A percentile compares a stretch with the other conserved stretches of the same genome.
Conservation (phyloP, 2,888 invertebrate species). For the Agrotis puta region DNA sequence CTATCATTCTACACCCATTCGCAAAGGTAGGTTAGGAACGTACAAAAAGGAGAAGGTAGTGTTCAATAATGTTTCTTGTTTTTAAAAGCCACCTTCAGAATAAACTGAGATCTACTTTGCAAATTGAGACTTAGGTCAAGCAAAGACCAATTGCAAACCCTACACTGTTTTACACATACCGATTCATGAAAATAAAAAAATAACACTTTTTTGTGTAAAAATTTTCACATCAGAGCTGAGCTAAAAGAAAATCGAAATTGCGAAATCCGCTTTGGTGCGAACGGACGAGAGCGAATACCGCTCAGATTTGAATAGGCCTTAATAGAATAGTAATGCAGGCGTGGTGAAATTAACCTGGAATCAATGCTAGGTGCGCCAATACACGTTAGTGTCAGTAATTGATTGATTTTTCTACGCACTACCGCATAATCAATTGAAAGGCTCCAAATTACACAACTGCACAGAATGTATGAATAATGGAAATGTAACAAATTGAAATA, state of each 20-base stretch:
- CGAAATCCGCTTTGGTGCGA: too few relatives aligned
- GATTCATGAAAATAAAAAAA: neutral
- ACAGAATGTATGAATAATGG: neutral
- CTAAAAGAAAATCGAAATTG: too few relatives aligned
- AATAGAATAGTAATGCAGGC: neutral
- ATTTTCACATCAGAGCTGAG: neutral
- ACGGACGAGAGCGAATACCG: too few relatives aligned
- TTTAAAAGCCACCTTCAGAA: too few relatives aligned
- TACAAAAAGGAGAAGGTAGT: too few relatives aligned
- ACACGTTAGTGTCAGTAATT: conserved; percentile 42
- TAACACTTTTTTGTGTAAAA: neutral
- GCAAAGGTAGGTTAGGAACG: too few relatives aligned
- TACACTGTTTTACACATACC: neutral
- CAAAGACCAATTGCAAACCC: too few relatives aligned
- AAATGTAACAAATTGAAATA: conserved; percentile 12
- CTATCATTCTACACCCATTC: too few relatives aligned
- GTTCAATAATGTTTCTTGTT: too few relatives aligned
- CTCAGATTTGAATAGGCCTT: too few relatives aligned
- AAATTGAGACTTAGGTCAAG: too few relatives aligned
- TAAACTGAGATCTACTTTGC: too few relatives aligned
- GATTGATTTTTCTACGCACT: conserved; percentile 45
- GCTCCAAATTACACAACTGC: conserved; percentile 8
- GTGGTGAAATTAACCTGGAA: conserved; percentile 27
- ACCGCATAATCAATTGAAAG: conserved; percentile 32
- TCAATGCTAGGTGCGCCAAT: conserved; percentile 44